These are phyloP conservation scores for Thaumetopoea pityocampa DNA, from an alignment of 1,140 invertebrate genomes.

Conservation along the genomic window DNA sequence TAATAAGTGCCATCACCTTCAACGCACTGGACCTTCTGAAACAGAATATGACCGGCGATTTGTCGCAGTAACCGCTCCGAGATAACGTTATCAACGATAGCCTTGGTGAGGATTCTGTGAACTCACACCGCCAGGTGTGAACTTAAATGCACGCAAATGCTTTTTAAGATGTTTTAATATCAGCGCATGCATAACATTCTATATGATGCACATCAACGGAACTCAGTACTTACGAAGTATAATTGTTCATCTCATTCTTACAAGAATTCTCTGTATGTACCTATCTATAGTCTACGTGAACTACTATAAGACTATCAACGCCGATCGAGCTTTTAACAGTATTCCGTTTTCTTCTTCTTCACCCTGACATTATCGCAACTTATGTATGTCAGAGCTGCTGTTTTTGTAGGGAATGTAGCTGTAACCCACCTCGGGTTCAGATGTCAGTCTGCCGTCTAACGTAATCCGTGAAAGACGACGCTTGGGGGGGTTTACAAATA, in stretches of 20 bases:
- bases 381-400: too few relatives aligned
- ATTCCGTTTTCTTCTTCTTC: neutral
- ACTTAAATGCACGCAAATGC: constrained; percentile 2
- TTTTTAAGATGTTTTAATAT: too few relatives aligned
- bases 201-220: too few relatives aligned
- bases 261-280: neutral
- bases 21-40: constrained; percentile 6
- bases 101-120: constrained; percentile 64
- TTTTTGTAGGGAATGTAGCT: too few relatives aligned
- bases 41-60: constrained; percentile 7
- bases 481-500: too few relatives aligned
- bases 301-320: neutral
- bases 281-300: neutral
- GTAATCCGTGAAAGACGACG: too few relatives aligned
- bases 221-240: too few relatives aligned
- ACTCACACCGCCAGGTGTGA: constrained; percentile 29
- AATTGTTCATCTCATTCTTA: too few relatives aligned
- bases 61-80: constrained; percentile 30
- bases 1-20: too few relatives aligned
- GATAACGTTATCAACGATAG: constrained; percentile 72
- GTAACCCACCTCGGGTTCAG: too few relatives aligned
- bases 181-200: too few relatives aligned
- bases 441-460: too few relatives aligned
- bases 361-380: neutral
- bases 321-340: constrained; percentile 1